Evolutionary conservation across 2,797 vertebrate genomes (phyloP).

Genomic region (Ctenosaura bakeri): DNA sequence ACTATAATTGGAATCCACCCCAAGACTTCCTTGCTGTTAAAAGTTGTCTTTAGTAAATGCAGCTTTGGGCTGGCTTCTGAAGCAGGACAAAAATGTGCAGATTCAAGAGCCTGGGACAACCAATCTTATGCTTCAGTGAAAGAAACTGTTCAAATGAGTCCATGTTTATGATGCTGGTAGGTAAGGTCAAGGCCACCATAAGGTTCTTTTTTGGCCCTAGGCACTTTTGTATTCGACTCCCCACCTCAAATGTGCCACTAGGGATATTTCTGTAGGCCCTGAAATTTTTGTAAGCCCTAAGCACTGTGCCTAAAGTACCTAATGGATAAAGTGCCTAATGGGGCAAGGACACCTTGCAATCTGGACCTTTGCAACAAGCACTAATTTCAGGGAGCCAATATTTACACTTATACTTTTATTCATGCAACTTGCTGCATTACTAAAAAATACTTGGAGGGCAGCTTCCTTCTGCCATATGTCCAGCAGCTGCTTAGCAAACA

Average conservation of each 20-base stretch:
- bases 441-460: slow-evolving; percentile 24
- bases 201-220: too few species aligned
- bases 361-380: neutral
- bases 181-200: neutral
- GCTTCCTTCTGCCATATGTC: slow-evolving; percentile 27
- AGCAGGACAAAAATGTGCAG: neutral
- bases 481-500: slow-evolving; percentile 34
- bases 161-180: neutral
- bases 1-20: too few species aligned
- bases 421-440: neutral
- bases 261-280: too few species aligned
- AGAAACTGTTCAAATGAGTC: neutral
- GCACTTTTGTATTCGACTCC: too few species aligned
- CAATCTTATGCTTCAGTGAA: neutral
- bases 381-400: neutral
- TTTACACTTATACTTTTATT: slow-evolving; percentile 6
- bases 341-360: too few species aligned
- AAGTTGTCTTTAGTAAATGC: neutral
- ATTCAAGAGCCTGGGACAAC: neutral
- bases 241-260: too few species aligned
- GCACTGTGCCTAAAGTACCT: too few species aligned
- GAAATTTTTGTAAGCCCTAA: too few species aligned
- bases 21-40: neutral
- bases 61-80: neutral
- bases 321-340: too few species aligned